These are phyloP conservation scores for Celastrina argiolus DNA, from an alignment of 2,888 invertebrate genomes.

Conservation along the genomic window DNA sequence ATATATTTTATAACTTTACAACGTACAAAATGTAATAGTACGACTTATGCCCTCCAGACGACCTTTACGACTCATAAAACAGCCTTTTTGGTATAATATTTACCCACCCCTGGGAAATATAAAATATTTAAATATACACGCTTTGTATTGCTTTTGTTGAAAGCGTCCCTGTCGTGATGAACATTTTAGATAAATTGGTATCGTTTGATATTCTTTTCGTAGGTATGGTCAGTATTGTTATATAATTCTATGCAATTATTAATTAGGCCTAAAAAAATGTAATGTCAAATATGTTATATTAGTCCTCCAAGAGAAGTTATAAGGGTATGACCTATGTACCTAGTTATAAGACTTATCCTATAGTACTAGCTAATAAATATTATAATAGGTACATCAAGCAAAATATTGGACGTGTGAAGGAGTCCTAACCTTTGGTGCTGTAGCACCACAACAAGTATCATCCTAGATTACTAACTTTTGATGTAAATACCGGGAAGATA, in stretches of 20 bases:
- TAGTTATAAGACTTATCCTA: no score
- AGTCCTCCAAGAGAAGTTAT: no score
- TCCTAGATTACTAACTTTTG: neutral
- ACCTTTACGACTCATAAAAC: slow-evolving; percentile 9
- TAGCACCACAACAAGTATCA: no score
- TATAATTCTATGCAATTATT: no score
- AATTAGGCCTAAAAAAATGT: no score
- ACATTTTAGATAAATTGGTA: neutral
- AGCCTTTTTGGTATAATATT: slow-evolving; percentile 1
- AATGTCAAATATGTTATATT: no score
- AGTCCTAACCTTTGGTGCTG: no score
- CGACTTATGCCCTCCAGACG: neutral
- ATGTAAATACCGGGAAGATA: no score
- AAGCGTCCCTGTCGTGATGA: neutral
- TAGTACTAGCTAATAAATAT: no score
- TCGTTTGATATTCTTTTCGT: neutral
- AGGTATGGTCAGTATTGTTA: neutral
- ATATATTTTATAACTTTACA: slow-evolving; percentile 1
- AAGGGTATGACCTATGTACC: no score
- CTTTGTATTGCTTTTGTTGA: neutral
- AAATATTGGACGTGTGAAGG: no score
- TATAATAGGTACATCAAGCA: no score
- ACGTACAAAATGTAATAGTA: neutral
- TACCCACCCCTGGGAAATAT: slow-evolving; percentile 4
- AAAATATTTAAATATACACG: slow-evolving; percentile 5